phyloP scores from a whole-genome alignment of 2,797 vertebrate genomes.

The Gephyroberyx darwinii region DNA sequence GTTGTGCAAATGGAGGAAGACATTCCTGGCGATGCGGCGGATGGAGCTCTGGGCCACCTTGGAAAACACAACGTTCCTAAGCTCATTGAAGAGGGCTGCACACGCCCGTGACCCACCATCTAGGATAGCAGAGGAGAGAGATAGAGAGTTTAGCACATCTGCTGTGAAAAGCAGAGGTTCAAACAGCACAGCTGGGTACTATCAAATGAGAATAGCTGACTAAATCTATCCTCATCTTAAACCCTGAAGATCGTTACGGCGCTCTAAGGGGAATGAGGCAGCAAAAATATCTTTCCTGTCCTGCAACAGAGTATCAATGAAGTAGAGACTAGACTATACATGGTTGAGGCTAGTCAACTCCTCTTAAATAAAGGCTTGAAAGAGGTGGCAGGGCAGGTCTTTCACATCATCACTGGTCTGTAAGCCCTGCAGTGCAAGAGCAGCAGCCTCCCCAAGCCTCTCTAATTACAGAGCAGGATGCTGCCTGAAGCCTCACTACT shows the following conservation, averaged over 20 bases:
- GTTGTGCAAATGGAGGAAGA: slow-evolving; percentile 97
- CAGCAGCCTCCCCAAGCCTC: slow-evolving; percentile 51
- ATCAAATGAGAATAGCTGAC: slow-evolving; percentile 29
- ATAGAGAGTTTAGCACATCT: slow-evolving; percentile 61
- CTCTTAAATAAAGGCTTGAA: slow-evolving; percentile 36
- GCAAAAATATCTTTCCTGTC: slow-evolving; percentile 24
- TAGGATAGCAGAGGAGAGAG: slow-evolving; percentile 67
- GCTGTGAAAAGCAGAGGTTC: slow-evolving; percentile 54
- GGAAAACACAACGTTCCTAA: slow-evolving; percentile 95
- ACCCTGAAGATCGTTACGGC: slow-evolving; percentile 19
- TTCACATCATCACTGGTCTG: slow-evolving; percentile 54
- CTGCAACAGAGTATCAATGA: slow-evolving; percentile 27
- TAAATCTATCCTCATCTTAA: slow-evolving; percentile 30
- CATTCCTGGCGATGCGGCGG: slow-evolving; percentile 94
- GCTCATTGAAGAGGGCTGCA: slow-evolving; percentile 94
- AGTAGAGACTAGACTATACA: slow-evolving; percentile 31
- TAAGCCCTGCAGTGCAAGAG: slow-evolving; percentile 51
- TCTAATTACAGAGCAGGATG: slow-evolving; percentile 70
- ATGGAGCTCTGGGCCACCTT: slow-evolving; percentile 99
- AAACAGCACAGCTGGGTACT: slow-evolving; percentile 28
- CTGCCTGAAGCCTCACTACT: slow-evolving; percentile 56
- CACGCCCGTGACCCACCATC: slow-evolving; percentile 92
- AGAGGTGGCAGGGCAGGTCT: slow-evolving; percentile 41
- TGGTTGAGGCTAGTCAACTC: slow-evolving; percentile 31
- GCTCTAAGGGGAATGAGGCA: slow-evolving; percentile 24